A percentile compares a stretch with the other conserved stretches of the same genome.
These are phyloP conservation scores for Labeo calbasu DNA, from an alignment of 2,797 vertebrate species.

Conservation along the genomic window DNA sequence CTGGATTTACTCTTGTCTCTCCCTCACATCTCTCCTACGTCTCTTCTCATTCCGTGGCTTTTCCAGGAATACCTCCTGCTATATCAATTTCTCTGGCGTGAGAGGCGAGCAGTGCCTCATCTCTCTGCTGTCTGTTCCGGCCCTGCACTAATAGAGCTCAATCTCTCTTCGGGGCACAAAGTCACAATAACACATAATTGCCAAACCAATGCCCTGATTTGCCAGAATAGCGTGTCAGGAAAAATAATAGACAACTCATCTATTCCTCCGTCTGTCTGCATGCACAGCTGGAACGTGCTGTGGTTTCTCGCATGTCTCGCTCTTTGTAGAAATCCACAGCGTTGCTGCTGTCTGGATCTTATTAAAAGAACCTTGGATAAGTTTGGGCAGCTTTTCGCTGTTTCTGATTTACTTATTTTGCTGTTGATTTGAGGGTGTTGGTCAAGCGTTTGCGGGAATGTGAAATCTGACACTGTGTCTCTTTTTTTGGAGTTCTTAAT, in stretches of 20 bases:
- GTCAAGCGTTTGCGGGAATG: constrained; percentile 8
- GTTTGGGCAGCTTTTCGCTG: constrained; percentile 25
- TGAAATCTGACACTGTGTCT: neutral
- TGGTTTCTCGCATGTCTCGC: constrained; percentile 18
- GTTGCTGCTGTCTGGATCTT: constrained; percentile 43
- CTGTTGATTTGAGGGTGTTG: constrained; percentile 37
- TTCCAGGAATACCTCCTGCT: constrained; percentile 72
- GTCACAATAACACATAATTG: constrained; percentile 29
- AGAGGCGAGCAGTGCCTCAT: constrained; percentile 59
- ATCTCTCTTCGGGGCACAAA: constrained; percentile 39
- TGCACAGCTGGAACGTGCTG: constrained; percentile 26
- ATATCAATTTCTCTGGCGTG: constrained; percentile 66
- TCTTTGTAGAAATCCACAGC: constrained; percentile 15
- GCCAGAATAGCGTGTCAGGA: constrained; percentile 22
- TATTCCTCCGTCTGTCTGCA: constrained; percentile 33
- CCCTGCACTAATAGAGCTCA: constrained; percentile 32
- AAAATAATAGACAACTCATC: constrained; percentile 33
- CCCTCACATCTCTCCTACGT: constrained; percentile 50
- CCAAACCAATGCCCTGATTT: constrained; percentile 36
- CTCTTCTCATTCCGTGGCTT: constrained; percentile 59
- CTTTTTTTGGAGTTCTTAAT: neutral
- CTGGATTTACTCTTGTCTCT: constrained; percentile 53
- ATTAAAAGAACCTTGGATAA: constrained; percentile 53
- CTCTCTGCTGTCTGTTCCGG: constrained; percentile 53
- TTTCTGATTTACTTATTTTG: constrained; percentile 47